phyloP scores from a whole-genome alignment of 2,888 invertebrate genomes.

The Thelaira solivaga region DNA sequence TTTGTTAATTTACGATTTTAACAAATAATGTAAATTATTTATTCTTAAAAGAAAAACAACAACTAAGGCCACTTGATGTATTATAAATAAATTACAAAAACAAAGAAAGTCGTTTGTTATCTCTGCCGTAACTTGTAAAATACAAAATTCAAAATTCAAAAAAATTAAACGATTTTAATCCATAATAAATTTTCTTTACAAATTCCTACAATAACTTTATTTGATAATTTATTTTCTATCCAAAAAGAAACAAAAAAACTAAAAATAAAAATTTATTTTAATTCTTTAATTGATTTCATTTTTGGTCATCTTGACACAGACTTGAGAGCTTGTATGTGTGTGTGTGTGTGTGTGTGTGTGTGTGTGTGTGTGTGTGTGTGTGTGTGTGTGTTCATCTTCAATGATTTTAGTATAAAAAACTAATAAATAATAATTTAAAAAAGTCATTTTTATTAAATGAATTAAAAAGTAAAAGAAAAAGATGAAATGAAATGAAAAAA shows the following conservation, averaged over 20 bases:
- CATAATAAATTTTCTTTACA: conserved; percentile 35
- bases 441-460: conserved; percentile 31
- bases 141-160: not conserved
- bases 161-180: no score
- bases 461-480: conserved; percentile 5
- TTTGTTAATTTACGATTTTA: no score
- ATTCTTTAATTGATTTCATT: no score
- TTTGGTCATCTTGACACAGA: no score
- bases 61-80: no score
- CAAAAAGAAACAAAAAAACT: no score
- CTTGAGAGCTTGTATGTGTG: not conserved
- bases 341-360: not conserved
- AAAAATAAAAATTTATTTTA: no score
- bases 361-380: not conserved
- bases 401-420: not conserved
- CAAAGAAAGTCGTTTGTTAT: conserved; percentile 4
- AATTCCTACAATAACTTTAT: no score
- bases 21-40: no score
- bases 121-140: not conserved
- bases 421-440: conserved; percentile 49
- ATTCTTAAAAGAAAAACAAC: no score
- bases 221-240: no score
- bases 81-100: no score
- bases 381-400: not conserved
- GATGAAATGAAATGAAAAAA: not conserved